These are phyloP conservation scores for Drosophila azteca DNA, from an alignment of 1,140 invertebrate species.

Conservation along the genomic window DNA sequence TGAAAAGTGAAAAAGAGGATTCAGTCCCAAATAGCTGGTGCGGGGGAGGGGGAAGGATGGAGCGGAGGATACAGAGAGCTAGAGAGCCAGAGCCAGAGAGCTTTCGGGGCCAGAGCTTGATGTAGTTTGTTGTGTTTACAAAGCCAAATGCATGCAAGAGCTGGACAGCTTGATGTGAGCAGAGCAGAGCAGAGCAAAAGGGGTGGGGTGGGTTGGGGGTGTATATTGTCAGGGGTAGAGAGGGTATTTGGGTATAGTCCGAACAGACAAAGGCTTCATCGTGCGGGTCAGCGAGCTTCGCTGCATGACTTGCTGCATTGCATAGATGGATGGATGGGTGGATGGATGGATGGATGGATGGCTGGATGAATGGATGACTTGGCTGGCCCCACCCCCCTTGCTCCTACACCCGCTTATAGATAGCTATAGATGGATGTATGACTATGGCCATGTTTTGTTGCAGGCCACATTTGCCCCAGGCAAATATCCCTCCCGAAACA, in stretches of 20 bases:
- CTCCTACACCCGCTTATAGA: slow-evolving; percentile 19
- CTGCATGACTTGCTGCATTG: slow-evolving; percentile 81
- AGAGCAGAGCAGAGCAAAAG: not conserved
- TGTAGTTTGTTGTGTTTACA: slow-evolving; percentile 80
- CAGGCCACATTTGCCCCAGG: slow-evolving; percentile 65
- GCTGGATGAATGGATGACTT: slow-evolving; percentile 56
- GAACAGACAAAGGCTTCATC: slow-evolving; percentile 71
- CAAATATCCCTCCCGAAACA: slow-evolving; percentile 59
- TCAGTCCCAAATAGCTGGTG: slow-evolving; percentile 50
- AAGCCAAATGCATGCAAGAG: slow-evolving; percentile 79
- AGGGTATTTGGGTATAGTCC: slow-evolving; percentile 6
- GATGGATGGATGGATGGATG: slow-evolving; percentile 54
- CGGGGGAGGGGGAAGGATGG: slow-evolving; percentile 16
- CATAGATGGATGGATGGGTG: slow-evolving; percentile 74
- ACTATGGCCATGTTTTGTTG: slow-evolving; percentile 62
- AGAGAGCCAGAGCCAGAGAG: slow-evolving; percentile 28
- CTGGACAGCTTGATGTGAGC: slow-evolving; percentile 42
- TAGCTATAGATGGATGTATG: slow-evolving; percentile 60
- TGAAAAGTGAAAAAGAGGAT: slow-evolving; percentile 78
- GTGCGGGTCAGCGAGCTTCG: slow-evolving; percentile 78
- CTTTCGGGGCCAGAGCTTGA: slow-evolving; percentile 53
- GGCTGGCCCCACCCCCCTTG: slow-evolving; percentile 7
- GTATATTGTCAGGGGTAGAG: not conserved
- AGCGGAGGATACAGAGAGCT: slow-evolving; percentile 24
- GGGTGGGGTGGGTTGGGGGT: not conserved